phyloP scores from a whole-genome alignment of 2,888 invertebrate species.

The Gerris lacustris region DNA sequence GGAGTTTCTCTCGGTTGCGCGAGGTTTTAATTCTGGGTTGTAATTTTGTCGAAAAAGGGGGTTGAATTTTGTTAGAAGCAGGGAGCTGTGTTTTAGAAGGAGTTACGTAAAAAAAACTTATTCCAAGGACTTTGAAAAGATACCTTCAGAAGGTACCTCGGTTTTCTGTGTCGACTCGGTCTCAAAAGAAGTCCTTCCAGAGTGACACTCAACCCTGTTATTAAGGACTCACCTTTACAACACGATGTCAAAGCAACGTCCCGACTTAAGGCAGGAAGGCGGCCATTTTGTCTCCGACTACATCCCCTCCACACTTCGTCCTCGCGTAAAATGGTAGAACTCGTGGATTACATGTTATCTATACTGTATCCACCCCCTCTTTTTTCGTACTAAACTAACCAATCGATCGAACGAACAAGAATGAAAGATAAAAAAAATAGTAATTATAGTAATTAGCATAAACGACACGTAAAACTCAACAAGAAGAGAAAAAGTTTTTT shows the following conservation, averaged over 20 bases:
- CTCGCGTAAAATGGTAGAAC: neutral
- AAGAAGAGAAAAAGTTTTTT: no score
- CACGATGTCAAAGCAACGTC: neutral
- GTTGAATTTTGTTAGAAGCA: no score
- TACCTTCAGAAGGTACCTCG: neutral
- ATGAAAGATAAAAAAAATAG: no score
- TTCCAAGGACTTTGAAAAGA: conserved; percentile 1
- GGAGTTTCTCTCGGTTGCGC: neutral
- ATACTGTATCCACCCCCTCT: no score
- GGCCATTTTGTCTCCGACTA: neutral
- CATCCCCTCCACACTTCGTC: neutral
- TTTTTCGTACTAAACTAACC: no score
- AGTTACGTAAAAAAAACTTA: neutral
- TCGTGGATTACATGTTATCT: no score
- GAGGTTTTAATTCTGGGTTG: neutral
- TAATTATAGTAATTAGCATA: no score
- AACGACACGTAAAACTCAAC: no score
- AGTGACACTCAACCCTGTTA: conserved; percentile 3
- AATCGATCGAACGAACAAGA: no score
- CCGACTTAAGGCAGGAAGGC: neutral
- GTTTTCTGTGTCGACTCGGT: neutral
- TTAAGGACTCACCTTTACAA: neutral
- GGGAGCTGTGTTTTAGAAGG: neutral
- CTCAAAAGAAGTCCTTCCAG: neutral
- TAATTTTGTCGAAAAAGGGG: neutral